Base-by-base conservation (phyloP, 1,140 invertebrate species). In the Scylla paramamosain region DNA sequence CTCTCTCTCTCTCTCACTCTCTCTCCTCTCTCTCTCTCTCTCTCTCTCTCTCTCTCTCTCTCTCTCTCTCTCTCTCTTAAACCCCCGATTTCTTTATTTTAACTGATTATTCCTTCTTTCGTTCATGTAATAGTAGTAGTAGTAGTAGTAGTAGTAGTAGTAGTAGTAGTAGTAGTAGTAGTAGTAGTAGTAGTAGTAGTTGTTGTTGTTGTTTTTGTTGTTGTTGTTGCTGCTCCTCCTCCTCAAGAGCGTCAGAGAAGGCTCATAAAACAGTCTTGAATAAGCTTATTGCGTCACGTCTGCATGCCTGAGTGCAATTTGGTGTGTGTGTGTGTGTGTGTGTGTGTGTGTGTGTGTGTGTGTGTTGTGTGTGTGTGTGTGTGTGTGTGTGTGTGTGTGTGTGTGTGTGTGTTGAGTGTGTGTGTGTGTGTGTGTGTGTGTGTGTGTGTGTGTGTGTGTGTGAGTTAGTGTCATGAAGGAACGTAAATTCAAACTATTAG, bases 321-420 rank as follows among this genome's bases (percentile, higher is more conserved):
- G 52, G 16, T 29, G 89, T 91, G 16, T 20, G 89, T 32, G 89
- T 48, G 52, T 67, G 12, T 67, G 89, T 91, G 20, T 91, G 45
- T 91, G 89, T 91, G 45, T 91, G 52, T 91, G 45, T 46, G 52
- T 46, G 52, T 91, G 39, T 46, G 39, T 59, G 48, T 91, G 89
- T 46, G 89, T 91, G n/a, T n/a, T n/a, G 89, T 91, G 89, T 91
- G n/a, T 46, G 39, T 28, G 48, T 4, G 48, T 28, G 28, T 28
- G n/a, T 91, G 89, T 28, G 39, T 77, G n/a, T 59, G 48, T 28
- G 48, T 91, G n/a, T 59, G 39, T 67, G 16, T 87, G 90, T 52
- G 67, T 52, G 28, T 52, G 90, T 39, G 67, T 52, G 46, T 77
- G 90, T 87, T 8, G n/a, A n/a, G n/a, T 87, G 84, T 87, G 84